phyloP scores from a whole-genome alignment of 1,140 invertebrate genomes.

The Teleogryllus occipitalis region DNA sequence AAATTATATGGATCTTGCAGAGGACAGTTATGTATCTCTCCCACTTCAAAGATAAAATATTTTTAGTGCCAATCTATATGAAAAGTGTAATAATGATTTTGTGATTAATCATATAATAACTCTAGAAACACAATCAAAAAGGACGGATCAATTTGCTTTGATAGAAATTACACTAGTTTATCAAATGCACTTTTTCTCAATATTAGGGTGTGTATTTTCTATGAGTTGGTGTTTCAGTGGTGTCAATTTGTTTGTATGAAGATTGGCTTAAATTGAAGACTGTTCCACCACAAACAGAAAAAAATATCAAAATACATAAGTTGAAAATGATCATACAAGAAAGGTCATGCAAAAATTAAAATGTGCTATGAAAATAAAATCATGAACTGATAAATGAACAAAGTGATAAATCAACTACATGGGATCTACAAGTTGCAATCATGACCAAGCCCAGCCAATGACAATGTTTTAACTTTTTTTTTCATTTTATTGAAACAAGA shows the following conservation, averaged over 20 bases:
- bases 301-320: neutral
- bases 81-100: too few species aligned
- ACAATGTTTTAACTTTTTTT: neutral
- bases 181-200: neutral
- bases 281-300: conserved; percentile 16
- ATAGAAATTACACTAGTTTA: neutral
- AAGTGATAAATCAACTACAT: neutral
- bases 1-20: neutral
- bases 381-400: neutral
- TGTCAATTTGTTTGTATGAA: neutral
- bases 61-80: too few species aligned
- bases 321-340: neutral
- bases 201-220: neutral
- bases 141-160: neutral
- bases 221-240: neutral
- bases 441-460: neutral
- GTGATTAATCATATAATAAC: neutral
- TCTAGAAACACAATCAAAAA: neutral
- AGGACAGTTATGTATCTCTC: too few species aligned
- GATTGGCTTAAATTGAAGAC: neutral
- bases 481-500: neutral
- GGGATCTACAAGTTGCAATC: neutral
- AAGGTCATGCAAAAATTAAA: neutral
- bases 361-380: conserved; percentile 8
- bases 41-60: too few species aligned